Percentiles rank a stretch among this genome's conserved stretches.
These are phyloP conservation scores for Desmophyllum pertusum DNA, from an alignment of 92 coral and sea anemone species.

Conservation along the genomic window DNA sequence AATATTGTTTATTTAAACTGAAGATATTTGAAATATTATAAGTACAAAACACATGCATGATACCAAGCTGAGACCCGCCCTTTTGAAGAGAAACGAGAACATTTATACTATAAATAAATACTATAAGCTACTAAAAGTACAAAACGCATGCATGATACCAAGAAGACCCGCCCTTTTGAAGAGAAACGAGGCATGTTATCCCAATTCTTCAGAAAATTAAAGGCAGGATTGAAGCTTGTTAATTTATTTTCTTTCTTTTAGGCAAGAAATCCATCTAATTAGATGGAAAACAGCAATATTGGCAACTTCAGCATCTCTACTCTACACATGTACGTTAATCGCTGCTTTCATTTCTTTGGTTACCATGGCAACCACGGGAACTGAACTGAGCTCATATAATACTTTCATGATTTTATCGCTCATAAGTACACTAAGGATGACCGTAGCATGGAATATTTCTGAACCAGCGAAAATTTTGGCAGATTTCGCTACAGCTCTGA, in stretches of 20 bases:
- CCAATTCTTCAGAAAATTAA: not conserved
- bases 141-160: too few relatives aligned
- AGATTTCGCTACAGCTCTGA: conserved; percentile 54
- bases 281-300: conserved; percentile 45
- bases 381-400: conserved; percentile 48
- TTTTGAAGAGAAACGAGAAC: too few relatives aligned
- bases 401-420: conserved; percentile 64
- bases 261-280: conserved; percentile 49
- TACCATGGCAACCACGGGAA: conserved; percentile 47
- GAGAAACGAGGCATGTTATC: not conserved
- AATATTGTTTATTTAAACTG: too few relatives aligned
- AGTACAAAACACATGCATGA: too few relatives aligned
- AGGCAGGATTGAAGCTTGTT: not conserved
- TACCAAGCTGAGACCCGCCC: too few relatives aligned
- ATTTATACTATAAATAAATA: too few relatives aligned
- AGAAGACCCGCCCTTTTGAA: too few relatives aligned
- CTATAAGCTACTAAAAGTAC: not conserved
- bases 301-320: conserved; percentile 58
- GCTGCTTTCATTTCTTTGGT: conserved; percentile 52
- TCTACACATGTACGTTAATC: conserved; percentile 46
- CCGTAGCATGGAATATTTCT: conserved; percentile 58
- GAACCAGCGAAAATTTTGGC: conserved; percentile 50
- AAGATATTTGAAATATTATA: too few relatives aligned
- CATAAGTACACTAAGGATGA: conserved; percentile 37
- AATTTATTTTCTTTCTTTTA: conserved; percentile 4